Base-by-base conservation (phyloP, 1,140 invertebrate genomes). In the Condylostylus longicornis region DNA sequence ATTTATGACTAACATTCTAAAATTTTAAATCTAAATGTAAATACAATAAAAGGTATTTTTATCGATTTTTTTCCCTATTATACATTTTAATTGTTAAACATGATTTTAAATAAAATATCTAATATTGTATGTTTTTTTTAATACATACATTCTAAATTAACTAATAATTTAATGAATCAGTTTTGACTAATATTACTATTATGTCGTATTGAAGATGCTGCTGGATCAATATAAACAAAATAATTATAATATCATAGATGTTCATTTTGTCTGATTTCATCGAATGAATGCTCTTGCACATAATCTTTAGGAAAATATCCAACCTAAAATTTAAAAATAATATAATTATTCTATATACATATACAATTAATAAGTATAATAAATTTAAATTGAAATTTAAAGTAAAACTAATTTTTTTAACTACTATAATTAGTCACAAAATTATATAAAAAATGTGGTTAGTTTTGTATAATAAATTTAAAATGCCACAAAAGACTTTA, bases 231-330 rank as follows among this genome's bases (percentile, higher is more conserved):
- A 40, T 56, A 54, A 22, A 59, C 49, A 42, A 51, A 46, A 43
- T 51, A 59, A 40, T 59, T 60, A 41, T 58, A 60, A 58, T 59
- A 61, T 61, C 58, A 61, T 54, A 58, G 53, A 36, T 60, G 54
- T 34, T 61, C 57, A 37, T 46, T 53, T n/a, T 45, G n/a, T n/a
- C n/a, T n/a, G n/a, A n/a, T n/a, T n/a, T n/a, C n/a, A n/a, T n/a
- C 44, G 18, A 47, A 37, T 15, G 47, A 43, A 44, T 58, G 51
- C 37, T 61, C 71, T 43, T 68, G 64, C 3, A 76, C 72, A 45
- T 73, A 76, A 30, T 70, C 69, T 48, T 75, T 75, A 17, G 73
- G 73, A 41, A 76, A 76, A 43, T 74, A 75, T 12, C 73, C 73
- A 46, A 75, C 59, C 54, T 70, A 49, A 39, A 57, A 54, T 18